Evolutionary conservation across 1,140 invertebrate genomes (phyloP).

Genomic region (Calosoma granatense): DNA sequence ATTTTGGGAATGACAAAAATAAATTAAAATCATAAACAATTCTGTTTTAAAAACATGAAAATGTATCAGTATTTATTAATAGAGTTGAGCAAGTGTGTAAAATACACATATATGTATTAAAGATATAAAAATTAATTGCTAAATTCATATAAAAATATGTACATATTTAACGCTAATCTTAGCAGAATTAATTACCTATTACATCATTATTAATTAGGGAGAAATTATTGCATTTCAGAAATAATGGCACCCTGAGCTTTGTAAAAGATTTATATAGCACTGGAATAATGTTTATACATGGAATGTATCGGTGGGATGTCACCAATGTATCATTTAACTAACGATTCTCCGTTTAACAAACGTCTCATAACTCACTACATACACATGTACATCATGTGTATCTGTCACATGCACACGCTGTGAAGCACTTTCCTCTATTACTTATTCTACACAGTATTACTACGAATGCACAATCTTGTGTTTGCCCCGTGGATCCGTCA

Average conservation of each 20-base stretch:
- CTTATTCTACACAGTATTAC: constrained; percentile 16
- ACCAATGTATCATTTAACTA: background rate
- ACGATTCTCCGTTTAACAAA: background rate
- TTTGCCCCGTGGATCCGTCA: constrained; percentile 29
- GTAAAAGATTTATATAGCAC: constrained; percentile 20
- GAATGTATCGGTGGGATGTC: constrained; percentile 5
- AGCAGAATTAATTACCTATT: background rate
- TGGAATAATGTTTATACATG: constrained; percentile 15
- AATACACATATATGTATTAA: background rate
- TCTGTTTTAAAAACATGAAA: constrained; percentile 1
- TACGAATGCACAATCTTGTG: constrained; percentile 31
- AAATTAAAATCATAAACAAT: constrained; percentile 5
- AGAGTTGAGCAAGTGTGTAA: constrained; percentile 1
- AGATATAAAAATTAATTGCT: constrained; percentile 4
- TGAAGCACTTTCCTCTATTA: too few relatives aligned
- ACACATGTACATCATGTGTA: background rate
- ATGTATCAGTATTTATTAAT: constrained; percentile 7
- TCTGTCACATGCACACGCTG: background rate
- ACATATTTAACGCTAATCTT: constrained; percentile 7
- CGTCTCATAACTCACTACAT: too few relatives aligned
- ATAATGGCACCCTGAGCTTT: constrained; percentile 33
- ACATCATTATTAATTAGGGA: background rate
- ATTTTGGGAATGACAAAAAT: background rate
- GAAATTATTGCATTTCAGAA: constrained; percentile 14
- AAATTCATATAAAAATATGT: constrained; percentile 2